Conservation (phyloP, 2,797 vertebrate species). For the Jordanella pulchra region DNA sequence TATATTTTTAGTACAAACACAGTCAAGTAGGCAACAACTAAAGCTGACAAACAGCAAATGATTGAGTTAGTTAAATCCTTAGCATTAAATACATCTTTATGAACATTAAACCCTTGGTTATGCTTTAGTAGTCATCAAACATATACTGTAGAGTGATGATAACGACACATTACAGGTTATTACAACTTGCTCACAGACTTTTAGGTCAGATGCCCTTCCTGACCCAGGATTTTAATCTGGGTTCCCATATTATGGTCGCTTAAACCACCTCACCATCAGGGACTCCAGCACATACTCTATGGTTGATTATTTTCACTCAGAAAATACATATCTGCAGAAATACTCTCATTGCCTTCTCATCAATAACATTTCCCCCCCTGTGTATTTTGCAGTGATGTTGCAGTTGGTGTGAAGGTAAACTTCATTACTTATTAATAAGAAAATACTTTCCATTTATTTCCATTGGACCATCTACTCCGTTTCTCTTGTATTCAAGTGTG, state of each 20-base stretch:
- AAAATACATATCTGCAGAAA: not conserved
- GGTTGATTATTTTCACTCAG: too few species aligned
- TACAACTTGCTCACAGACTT: too few species aligned
- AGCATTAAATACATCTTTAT: not conserved
- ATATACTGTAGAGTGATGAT: too few species aligned
- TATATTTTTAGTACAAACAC: not conserved
- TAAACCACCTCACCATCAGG: too few species aligned
- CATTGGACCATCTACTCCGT: not conserved
- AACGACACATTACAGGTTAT: too few species aligned
- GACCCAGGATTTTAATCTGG: not conserved
- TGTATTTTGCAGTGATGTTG: slow-evolving; percentile 71
- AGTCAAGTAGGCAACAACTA: not conserved
- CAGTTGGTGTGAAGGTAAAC: slow-evolving; percentile 76
- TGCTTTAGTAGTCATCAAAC: not conserved
- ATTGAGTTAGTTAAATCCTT: not conserved
- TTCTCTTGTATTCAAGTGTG: not conserved
- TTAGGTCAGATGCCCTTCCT: too few species aligned
- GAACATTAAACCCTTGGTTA: not conserved
- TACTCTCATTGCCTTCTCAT: not conserved
- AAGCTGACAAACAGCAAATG: not conserved
- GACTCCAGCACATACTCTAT: too few species aligned
- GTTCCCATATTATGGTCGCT: not conserved
- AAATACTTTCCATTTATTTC: not conserved
- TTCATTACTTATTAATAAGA: not conserved
- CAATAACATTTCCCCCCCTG: not conserved